Evolutionary conservation across 1,140 invertebrate species (phyloP).

Genomic region (Prorops nasuta): DNA sequence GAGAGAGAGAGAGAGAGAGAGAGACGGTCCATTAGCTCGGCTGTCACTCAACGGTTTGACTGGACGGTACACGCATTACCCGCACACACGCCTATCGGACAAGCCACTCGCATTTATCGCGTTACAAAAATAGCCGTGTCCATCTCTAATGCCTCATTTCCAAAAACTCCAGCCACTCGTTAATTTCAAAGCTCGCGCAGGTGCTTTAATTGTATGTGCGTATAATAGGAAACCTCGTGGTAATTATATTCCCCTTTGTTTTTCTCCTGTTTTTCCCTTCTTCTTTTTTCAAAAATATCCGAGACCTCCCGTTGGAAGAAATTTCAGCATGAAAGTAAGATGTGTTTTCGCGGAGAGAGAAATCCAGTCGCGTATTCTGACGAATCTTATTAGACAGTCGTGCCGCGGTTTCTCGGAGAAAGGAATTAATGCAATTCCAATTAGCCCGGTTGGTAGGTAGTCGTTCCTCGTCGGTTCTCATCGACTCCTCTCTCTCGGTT

Average conservation of each 20-base stretch:
- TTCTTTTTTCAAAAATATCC: too few relatives aligned
- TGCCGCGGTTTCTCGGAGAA: conserved; percentile 19
- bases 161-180: too few relatives aligned
- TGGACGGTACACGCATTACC: conserved; percentile 27
- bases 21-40: conserved; percentile 35
- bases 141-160: too few relatives aligned
- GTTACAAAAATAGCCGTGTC: too few relatives aligned
- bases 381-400: conserved; percentile 24
- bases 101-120: too few relatives aligned
- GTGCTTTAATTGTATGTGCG: too few relatives aligned
- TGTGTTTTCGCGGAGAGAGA: background rate
- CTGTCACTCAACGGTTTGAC: conserved; percentile 33
- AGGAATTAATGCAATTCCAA: conserved; percentile 41
- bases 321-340: background rate
- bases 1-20: conserved; percentile 19
- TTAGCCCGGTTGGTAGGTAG: conserved; percentile 26
- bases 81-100: conserved; percentile 11
- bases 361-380: background rate
- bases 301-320: too few relatives aligned
- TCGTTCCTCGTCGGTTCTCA: conserved; percentile 6
- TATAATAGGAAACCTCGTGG: too few relatives aligned
- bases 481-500: conserved; percentile 12
- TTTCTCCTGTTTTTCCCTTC: too few relatives aligned
- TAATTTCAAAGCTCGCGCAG: too few relatives aligned
- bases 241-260: too few relatives aligned